Evolutionary conservation across 2,888 invertebrate genomes (phyloP).

Genomic region (Mythimna lalbum): DNA sequence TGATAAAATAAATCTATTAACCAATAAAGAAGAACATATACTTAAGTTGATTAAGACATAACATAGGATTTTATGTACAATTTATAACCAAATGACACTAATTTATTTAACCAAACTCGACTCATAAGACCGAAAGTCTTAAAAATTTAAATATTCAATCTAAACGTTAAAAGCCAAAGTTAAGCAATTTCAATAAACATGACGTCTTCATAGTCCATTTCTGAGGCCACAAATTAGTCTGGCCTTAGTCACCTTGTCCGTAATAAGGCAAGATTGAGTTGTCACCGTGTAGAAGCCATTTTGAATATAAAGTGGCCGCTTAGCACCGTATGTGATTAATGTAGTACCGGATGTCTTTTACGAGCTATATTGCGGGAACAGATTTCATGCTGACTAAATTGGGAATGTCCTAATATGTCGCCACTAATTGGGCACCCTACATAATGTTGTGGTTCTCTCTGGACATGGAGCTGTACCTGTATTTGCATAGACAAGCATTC

Average conservation of each 20-base stretch:
- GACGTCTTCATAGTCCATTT: constrained; percentile 61
- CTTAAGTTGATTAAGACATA: constrained; percentile 32
- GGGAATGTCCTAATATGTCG: constrained; percentile 71
- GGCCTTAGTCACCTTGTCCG: constrained; percentile 64
- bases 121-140: constrained; percentile 32
- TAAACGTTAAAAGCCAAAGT: constrained; percentile 34
- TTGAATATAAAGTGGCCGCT: constrained; percentile 84
- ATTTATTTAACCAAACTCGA: constrained; percentile 36
- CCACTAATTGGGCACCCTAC: constrained; percentile 74
- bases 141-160: constrained; percentile 45
- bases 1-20: background rate
- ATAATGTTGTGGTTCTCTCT: constrained; percentile 34
- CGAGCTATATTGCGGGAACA: constrained; percentile 78
- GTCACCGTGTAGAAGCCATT: constrained; percentile 78
- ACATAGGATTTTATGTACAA: constrained; percentile 1
- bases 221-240: constrained; percentile 68
- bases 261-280: constrained; percentile 83
- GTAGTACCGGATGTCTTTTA: constrained; percentile 77
- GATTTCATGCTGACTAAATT: constrained; percentile 70
- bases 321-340: constrained; percentile 82
- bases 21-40: background rate
- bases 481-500: constrained; percentile 58
- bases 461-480: constrained; percentile 37
- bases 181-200: constrained; percentile 62
- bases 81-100: constrained; percentile 19